Conservation (phyloP, 2,888 invertebrate genomes). For the Mimumesa dahlbomi region DNA sequence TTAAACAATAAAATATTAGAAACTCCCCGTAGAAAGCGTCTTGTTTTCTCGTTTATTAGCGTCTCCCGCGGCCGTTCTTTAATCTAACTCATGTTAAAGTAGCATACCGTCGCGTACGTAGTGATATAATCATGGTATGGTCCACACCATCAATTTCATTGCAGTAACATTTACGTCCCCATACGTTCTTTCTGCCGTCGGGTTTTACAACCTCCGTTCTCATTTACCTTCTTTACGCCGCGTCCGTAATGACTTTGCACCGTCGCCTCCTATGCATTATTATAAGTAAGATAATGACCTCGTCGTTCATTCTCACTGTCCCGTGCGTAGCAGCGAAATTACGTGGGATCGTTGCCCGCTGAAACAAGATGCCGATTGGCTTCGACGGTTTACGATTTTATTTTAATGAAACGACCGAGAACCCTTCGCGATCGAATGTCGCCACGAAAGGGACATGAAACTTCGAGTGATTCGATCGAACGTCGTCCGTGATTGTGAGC, state of each 20-base stretch:
- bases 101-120: constrained; percentile 4
- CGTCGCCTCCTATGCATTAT: neutral
- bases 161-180: neutral
- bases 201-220: too few species aligned
- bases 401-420: too few species aligned
- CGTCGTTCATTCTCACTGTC: neutral
- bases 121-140: constrained; percentile 2
- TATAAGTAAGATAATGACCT: neutral
- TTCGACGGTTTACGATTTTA: too few species aligned
- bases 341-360: neutral
- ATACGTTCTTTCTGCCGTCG: constrained; percentile 1
- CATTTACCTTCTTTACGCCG: neutral
- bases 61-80: neutral
- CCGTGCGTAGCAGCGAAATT: too few species aligned
- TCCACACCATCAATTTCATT: neutral
- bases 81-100: neutral
- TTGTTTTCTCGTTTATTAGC: constrained; percentile 1
- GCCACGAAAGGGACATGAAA: too few species aligned
- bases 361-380: neutral
- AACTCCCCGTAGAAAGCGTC: too few species aligned
- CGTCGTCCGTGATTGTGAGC: too few species aligned
- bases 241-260: neutral
- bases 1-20: too few species aligned
- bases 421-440: too few species aligned
- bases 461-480: too few species aligned